These are phyloP conservation scores for Plestiodon gilberti DNA, from an alignment of 2,113 vertebrate species.

Conservation along the genomic window DNA sequence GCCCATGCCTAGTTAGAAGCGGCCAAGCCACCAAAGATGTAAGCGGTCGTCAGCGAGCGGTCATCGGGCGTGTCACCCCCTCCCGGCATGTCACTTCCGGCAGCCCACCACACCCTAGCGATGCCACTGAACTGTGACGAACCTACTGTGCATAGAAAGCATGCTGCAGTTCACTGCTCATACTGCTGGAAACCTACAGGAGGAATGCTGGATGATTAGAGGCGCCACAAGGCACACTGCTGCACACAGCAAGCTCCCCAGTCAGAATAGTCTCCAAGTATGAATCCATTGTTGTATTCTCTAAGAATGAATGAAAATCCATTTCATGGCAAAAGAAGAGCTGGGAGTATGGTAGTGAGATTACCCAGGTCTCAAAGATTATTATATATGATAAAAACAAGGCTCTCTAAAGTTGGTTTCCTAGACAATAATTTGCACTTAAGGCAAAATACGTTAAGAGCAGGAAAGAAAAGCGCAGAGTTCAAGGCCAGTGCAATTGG, in stretches of 20 bases:
- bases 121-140: too few species aligned
- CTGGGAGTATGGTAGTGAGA: background rate
- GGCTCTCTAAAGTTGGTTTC: background rate
- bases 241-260: background rate
- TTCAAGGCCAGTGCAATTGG: background rate
- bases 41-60: too few species aligned
- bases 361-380: constrained; percentile 14
- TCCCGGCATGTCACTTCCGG: too few species aligned
- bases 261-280: background rate
- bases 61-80: too few species aligned
- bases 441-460: constrained; percentile 11
- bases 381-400: background rate
- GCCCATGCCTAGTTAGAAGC: too few species aligned
- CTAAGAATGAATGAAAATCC: background rate
- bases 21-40: too few species aligned
- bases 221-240: too few species aligned
- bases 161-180: background rate
- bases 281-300: background rate
- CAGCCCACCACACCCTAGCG: too few species aligned
- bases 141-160: too few species aligned
- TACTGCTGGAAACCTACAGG: background rate
- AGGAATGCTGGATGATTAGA: background rate
- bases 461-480: background rate
- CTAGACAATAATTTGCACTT: background rate
- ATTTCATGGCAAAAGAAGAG: background rate